These are phyloP conservation scores for Sebastes miniatus DNA, from an alignment of 2,797 vertebrate species.

Conservation along the genomic window DNA sequence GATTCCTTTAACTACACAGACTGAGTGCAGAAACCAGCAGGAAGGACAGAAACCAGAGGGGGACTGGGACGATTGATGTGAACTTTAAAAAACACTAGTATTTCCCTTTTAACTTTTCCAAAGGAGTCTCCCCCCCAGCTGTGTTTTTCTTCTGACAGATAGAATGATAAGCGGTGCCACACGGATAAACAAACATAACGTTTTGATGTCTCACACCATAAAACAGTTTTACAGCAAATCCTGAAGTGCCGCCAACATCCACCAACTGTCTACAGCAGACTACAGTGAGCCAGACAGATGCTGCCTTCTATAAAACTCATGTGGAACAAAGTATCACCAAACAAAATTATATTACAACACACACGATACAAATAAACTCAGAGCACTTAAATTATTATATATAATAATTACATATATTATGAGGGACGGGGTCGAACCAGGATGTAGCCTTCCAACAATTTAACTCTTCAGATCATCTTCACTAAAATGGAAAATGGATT, in stretches of 20 bases:
- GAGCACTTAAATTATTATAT: slow-evolving; percentile 39
- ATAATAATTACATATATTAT: slow-evolving; percentile 49
- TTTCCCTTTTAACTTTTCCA: not conserved
- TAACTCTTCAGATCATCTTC: slow-evolving; percentile 75
- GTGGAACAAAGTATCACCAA: not conserved
- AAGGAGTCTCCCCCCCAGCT: not conserved
- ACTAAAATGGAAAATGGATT: slow-evolving; percentile 78
- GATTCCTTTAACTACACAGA: not conserved
- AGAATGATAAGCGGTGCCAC: not conserved
- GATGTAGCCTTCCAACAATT: slow-evolving; percentile 68
- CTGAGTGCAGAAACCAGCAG: not conserved
- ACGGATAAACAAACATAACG: not conserved
- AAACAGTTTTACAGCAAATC: not conserved
- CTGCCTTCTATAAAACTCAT: not conserved
- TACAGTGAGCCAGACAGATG: not conserved
- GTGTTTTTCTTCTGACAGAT: not conserved
- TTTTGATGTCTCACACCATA: not conserved
- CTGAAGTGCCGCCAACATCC: not conserved
- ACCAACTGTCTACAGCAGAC: not conserved
- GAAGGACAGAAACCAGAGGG: not conserved
- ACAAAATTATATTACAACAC: slow-evolving; percentile 23
- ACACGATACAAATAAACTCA: slow-evolving; percentile 28
- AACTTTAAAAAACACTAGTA: not conserved
- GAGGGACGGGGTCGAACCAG: slow-evolving; percentile 3
- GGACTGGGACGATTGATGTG: not conserved